Evolutionary conservation across 64 coral and sea anemone species (phyloP).

Genomic region (Actinia tenebrosa): DNA sequence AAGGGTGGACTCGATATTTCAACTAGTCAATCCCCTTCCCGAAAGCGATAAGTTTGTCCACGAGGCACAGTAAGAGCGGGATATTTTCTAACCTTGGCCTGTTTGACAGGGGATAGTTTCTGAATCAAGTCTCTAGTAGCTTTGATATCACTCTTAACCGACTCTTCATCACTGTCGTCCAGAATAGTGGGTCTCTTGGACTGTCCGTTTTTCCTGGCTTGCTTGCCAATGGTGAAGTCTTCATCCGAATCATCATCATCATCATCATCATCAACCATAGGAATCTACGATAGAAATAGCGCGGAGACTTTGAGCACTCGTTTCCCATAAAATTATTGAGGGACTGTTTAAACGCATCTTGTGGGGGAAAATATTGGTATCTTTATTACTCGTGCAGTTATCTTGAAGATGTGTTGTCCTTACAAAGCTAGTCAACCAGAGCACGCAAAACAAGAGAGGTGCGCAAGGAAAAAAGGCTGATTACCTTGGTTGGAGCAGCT

Average conservation of each 20-base stretch:
- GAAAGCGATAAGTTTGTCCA: background rate
- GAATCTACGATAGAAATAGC: background rate
- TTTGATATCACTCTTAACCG: constrained; percentile 33
- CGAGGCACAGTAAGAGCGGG: background rate
- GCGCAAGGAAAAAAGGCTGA: too few relatives aligned
- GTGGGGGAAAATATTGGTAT: too few relatives aligned
- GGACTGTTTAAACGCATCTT: too few relatives aligned
- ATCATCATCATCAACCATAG: background rate
- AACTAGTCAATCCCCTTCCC: too few relatives aligned
- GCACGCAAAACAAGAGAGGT: too few relatives aligned
- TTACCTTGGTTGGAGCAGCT: background rate
- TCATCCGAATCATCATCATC: constrained; percentile 28
- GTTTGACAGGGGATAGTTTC: constrained; percentile 52
- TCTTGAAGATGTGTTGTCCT: too few relatives aligned
- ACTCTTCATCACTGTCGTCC: constrained; percentile 6
- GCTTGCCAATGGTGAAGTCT: background rate
- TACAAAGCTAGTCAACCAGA: too few relatives aligned
- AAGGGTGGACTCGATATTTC: too few relatives aligned
- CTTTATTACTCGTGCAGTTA: too few relatives aligned
- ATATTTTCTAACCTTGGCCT: constrained; percentile 9
- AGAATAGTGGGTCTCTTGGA: background rate
- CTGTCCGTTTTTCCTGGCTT: background rate
- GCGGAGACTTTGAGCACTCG: background rate
- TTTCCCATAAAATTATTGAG: too few relatives aligned
- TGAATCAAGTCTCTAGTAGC: constrained; percentile 50